Conservation (phyloP, 2,888 invertebrate genomes). For the Chorisops tibialis region DNA sequence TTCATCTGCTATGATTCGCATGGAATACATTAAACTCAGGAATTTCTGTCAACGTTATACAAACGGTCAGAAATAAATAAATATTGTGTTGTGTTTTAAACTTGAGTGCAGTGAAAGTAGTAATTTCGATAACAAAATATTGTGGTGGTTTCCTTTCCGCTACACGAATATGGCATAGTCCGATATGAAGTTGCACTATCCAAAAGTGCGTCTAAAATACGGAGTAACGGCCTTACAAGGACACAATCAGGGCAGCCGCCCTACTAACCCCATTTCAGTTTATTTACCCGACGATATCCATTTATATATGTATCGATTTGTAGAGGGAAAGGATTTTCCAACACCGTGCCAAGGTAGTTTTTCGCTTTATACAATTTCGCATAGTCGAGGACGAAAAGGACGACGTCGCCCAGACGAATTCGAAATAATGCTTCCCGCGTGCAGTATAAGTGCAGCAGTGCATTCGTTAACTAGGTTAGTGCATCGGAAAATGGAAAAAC, state of each 20-base stretch:
- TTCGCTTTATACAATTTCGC: not conserved
- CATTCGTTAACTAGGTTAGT: conserved; percentile 11
- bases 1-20: too few species aligned
- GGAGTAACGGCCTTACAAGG: not conserved
- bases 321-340: conserved; percentile 30
- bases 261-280: conserved; percentile 51
- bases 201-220: not conserved
- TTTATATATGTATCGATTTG: conserved; percentile 30
- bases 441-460: not conserved
- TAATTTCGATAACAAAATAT: not conserved
- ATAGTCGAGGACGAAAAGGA: not conserved
- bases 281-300: conserved; percentile 44
- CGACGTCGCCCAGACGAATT: not conserved
- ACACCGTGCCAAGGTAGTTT: not conserved
- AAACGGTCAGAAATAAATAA: too few species aligned
- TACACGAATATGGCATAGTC: not conserved
- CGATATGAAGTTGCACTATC: not conserved
- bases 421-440: not conserved
- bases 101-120: too few species aligned
- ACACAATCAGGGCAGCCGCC: conserved; percentile 36
- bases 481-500: conserved; percentile 8
- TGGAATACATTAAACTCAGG: too few species aligned
- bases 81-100: too few species aligned
- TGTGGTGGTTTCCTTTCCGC: not conserved
- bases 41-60: too few species aligned